Evolutionary conservation across 2,888 invertebrate species (phyloP).

Genomic region (Chloroclystis v-ata): DNA sequence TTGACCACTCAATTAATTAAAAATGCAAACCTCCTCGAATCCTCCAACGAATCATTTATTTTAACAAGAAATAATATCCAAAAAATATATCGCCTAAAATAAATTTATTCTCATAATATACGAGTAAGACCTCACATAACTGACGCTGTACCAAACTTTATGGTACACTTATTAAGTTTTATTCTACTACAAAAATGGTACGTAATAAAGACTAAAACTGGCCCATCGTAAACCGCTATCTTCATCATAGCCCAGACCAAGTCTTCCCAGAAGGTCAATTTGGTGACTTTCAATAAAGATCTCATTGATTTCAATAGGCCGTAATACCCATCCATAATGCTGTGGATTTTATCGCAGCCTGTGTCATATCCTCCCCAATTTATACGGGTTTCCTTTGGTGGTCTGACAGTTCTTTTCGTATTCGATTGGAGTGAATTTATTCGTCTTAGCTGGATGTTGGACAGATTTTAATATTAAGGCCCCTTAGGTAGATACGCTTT

Average conservation of each 20-base stretch:
- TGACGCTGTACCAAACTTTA: no score
- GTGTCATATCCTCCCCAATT: slow-evolving; percentile 62
- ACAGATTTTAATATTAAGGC: slow-evolving; percentile 37
- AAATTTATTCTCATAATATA: no score
- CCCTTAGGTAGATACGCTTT: slow-evolving; percentile 30
- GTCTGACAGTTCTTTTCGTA: slow-evolving; percentile 55
- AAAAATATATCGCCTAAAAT: background rate
- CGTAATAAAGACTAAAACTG: no score
- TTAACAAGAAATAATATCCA: slow-evolving; percentile 3
- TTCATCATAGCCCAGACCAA: slow-evolving; percentile 20
- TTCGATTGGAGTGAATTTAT: slow-evolving; percentile 58
- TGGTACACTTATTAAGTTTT: no score
- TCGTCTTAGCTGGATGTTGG: slow-evolving; percentile 41
- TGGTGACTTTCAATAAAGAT: slow-evolving; percentile 63
- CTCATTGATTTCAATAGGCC: slow-evolving; percentile 68
- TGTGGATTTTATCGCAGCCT: slow-evolving; percentile 58
- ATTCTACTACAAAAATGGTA: no score
- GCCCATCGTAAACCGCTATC: slow-evolving; percentile 31
- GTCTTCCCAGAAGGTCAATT: slow-evolving; percentile 46
- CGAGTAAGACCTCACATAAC: no score
- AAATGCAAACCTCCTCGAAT: no score
- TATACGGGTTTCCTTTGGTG: slow-evolving; percentile 61
- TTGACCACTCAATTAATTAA: no score
- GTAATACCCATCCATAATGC: slow-evolving; percentile 60
- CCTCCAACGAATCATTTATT: no score